A percentile compares a stretch with the other conserved stretches of the same genome.
These are phyloP conservation scores for Macheiramphus alcinus DNA, from an alignment of 2,113 vertebrate genomes.

Conservation along the genomic window DNA sequence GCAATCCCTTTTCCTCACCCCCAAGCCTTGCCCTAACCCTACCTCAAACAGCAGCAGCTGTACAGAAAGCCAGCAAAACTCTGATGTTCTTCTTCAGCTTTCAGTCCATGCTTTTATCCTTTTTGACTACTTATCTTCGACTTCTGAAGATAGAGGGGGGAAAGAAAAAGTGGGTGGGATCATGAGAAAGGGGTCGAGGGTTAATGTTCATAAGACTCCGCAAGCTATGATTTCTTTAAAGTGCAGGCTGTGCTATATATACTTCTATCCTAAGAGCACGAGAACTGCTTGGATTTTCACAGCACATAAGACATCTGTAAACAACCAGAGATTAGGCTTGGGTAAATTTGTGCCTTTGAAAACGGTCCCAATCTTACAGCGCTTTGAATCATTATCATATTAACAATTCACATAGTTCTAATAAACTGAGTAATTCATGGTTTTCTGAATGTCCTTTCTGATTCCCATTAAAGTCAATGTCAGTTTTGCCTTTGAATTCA, in stretches of 20 bases:
- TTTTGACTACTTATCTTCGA: conserved; percentile 13
- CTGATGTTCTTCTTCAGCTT: conserved; percentile 29
- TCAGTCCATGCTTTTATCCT: not conserved
- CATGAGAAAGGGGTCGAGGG: not conserved
- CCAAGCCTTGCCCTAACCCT: not conserved
- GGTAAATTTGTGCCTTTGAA: conserved; percentile 35
- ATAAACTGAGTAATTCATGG: conserved; percentile 11
- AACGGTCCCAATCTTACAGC: not conserved
- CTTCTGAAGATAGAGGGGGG: not conserved
- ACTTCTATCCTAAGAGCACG: not conserved
- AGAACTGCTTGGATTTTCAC: conserved; percentile 3
- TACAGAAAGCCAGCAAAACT: not conserved
- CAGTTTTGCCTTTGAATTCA: conserved; percentile 44
- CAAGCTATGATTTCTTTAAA: not conserved
- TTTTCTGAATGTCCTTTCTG: conserved; percentile 14
- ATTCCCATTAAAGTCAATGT: conserved; percentile 37
- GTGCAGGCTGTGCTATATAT: not conserved
- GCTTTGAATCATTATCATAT: conserved; percentile 20
- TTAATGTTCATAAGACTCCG: not conserved
- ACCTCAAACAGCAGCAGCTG: not conserved
- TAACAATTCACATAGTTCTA: not conserved
- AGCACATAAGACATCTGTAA: conserved; percentile 22
- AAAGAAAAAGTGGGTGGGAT: not conserved
- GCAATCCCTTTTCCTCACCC: not conserved
- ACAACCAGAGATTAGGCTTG: conserved; percentile 28